Conservation (phyloP, 2,797 vertebrate genomes). For the Poecilia wingei region DNA sequence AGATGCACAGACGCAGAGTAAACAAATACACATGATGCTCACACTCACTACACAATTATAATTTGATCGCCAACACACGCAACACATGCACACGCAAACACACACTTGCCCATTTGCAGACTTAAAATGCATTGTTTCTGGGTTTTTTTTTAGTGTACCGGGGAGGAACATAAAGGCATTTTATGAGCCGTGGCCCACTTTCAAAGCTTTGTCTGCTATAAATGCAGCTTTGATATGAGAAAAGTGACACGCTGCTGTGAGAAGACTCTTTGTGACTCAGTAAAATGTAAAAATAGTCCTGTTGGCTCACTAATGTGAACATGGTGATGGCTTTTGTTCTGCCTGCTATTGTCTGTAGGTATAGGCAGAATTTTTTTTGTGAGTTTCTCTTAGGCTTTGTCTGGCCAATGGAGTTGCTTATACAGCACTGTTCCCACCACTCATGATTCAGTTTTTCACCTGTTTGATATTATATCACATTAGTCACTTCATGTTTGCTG, state of each 20-base stretch:
- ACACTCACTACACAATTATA: conserved; percentile 44
- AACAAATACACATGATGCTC: conserved; percentile 32
- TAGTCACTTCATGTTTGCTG: conserved; percentile 69
- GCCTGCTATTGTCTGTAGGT: conserved; percentile 57
- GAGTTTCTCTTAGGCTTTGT: conserved; percentile 50
- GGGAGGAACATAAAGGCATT: conserved; percentile 73
- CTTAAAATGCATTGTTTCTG: conserved; percentile 74
- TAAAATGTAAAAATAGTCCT: conserved; percentile 74
- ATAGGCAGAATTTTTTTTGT: conserved; percentile 36
- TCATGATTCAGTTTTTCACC: conserved; percentile 59
- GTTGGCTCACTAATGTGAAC: conserved; percentile 71
- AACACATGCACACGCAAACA: conserved; percentile 6
- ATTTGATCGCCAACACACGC: conserved; percentile 52
- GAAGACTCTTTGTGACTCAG: conserved; percentile 78
- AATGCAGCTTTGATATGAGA: conserved; percentile 79
- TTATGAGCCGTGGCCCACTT: conserved; percentile 79
- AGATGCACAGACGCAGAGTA: conserved; percentile 31
- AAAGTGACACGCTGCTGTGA: conserved; percentile 74
- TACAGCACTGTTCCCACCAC: conserved; percentile 65
- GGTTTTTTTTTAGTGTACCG: conserved; percentile 63
- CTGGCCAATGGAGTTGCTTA: conserved; percentile 56
- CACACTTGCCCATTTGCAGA: conserved; percentile 60
- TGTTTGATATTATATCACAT: conserved; percentile 75
- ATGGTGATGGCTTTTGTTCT: conserved; percentile 71
- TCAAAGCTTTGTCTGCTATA: conserved; percentile 77